Percentiles rank a stretch among this genome's conserved stretches.
These are phyloP conservation scores for Alaudala cheleensis DNA, from an alignment of 2,113 vertebrate species.

Conservation along the genomic window DNA sequence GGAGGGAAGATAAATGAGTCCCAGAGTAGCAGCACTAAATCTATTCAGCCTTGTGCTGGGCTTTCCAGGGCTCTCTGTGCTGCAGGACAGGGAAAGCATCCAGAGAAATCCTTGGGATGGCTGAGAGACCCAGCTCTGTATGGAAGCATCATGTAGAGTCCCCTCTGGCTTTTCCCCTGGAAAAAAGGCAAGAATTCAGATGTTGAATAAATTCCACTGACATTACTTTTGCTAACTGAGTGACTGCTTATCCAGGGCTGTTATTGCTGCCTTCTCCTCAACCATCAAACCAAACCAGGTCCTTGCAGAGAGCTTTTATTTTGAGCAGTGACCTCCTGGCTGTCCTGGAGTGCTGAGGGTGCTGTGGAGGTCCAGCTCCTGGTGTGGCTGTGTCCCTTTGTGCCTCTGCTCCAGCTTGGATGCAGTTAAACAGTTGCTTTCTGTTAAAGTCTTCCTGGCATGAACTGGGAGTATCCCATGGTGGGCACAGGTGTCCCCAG, in stretches of 20 bases:
- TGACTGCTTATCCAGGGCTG: background rate
- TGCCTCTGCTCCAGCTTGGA: background rate
- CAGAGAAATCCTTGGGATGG: background rate
- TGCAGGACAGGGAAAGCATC: background rate
- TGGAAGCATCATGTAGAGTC: background rate
- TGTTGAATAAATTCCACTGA: background rate
- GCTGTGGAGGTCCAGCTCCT: background rate
- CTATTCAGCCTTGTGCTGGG: background rate
- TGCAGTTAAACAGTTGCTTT: accelerated
- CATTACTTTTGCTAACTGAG: background rate
- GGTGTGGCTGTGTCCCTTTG: background rate
- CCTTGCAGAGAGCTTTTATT: background rate
- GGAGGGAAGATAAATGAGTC: background rate
- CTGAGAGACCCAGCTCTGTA: background rate
- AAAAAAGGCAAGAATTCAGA: constrained; percentile 9
- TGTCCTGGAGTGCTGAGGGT: background rate
- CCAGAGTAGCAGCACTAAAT: background rate
- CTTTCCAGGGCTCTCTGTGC: background rate
- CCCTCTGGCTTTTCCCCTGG: background rate
- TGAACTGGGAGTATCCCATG: background rate
- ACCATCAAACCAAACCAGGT: background rate
- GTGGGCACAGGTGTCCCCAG: background rate
- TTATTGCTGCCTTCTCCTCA: background rate
- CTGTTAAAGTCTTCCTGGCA: background rate
- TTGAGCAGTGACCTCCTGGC: background rate